Conservation (phyloP, 2,113 vertebrate species). For the Helogale parvula region DNA sequence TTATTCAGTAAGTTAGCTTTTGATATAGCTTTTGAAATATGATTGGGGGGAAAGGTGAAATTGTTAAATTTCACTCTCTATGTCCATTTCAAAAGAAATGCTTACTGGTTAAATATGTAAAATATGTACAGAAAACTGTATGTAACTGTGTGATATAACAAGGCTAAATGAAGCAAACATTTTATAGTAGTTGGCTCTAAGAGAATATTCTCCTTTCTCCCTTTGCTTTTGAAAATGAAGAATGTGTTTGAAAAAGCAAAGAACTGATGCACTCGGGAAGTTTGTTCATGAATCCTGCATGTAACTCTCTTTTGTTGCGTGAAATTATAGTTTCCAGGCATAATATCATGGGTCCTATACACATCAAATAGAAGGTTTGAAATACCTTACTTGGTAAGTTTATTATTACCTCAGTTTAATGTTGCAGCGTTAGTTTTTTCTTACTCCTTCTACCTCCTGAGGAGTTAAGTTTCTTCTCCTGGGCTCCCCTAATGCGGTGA, state of each 20-base stretch:
- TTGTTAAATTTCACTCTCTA: background rate
- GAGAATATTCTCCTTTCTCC: constrained; percentile 2
- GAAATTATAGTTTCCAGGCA: constrained; percentile 50
- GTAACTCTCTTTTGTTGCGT: constrained; percentile 30
- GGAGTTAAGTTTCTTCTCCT: constrained; percentile 11
- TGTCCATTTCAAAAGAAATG: constrained; percentile 13
- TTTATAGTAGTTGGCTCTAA: background rate
- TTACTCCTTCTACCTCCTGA: background rate
- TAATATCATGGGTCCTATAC: constrained; percentile 8
- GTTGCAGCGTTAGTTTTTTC: constrained; percentile 38
- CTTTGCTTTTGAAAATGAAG: constrained; percentile 41
- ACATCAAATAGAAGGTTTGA: constrained; percentile 63
- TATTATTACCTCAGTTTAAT: constrained; percentile 52
- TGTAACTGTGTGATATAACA: constrained; percentile 4
- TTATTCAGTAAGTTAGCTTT: constrained; percentile 7
- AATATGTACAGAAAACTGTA: background rate
- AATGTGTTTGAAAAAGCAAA: constrained; percentile 33
- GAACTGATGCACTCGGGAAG: background rate
- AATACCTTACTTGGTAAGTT: constrained; percentile 45
- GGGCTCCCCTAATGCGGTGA: background rate
- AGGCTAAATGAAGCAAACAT: background rate
- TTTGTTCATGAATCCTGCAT: constrained; percentile 24
- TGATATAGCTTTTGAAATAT: background rate
- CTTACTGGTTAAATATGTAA: constrained; percentile 40
- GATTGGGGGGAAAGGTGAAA: background rate